phyloP scores from a whole-genome alignment of 1,140 invertebrate species.

The Solenopsis fugax region DNA sequence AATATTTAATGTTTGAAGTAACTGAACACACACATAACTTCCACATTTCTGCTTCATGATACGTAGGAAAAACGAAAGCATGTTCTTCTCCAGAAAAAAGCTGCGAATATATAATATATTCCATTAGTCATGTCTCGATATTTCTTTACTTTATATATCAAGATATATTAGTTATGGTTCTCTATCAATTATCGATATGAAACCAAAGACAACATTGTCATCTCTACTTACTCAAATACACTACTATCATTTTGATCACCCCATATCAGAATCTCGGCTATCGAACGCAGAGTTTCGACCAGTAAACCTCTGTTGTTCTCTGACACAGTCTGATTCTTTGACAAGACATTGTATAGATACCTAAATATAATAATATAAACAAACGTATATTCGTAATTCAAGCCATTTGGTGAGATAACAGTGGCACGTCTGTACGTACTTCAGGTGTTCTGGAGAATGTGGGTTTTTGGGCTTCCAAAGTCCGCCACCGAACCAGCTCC shows the following conservation, averaged over 20 bases:
- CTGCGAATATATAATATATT: conserved; percentile 88
- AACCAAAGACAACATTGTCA: no score
- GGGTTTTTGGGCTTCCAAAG: conserved; percentile 97
- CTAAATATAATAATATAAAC: conserved; percentile 83
- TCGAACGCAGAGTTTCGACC: conserved; percentile 98
- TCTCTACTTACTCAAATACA: conserved; percentile 97
- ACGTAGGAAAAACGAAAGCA: conserved; percentile 98
- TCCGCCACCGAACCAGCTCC: conserved; percentile 95
- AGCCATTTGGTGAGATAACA: neutral
- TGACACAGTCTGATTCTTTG: conserved; percentile 98
- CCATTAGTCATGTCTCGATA: neutral
- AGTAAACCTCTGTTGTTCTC: conserved; percentile 97
- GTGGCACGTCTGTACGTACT: conserved; percentile 88
- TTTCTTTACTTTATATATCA: neutral
- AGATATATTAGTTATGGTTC: neutral
- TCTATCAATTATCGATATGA: neutral
- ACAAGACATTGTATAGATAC: conserved; percentile 97
- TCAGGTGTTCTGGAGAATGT: conserved; percentile 97
- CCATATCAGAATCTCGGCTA: conserved; percentile 99
- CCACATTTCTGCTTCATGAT: conserved; percentile 99
- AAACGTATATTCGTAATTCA: neutral
- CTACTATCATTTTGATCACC: conserved; percentile 99
- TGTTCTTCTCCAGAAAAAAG: conserved; percentile 99
- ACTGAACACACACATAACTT: conserved; percentile 98
- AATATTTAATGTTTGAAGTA: conserved; percentile 99